Base-by-base conservation (phyloP, 2,797 vertebrate genomes). In the Decapterus maruadsi region DNA sequence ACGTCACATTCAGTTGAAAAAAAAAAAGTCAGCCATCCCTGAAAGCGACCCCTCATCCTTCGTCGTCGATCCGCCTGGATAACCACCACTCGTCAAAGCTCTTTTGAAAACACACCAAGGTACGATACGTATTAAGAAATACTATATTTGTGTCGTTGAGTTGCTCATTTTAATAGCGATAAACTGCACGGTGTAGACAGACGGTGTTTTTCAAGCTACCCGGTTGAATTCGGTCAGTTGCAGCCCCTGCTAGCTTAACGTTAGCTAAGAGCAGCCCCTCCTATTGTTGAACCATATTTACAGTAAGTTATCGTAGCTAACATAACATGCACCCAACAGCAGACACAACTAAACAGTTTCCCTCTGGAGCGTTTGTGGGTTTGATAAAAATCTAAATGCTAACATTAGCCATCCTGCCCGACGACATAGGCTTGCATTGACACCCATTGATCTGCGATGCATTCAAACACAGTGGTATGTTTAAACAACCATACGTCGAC, bases 1-100 rank as follows among this genome's bases (percentile, higher is more conserved):
- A 89, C 89, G 89, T 92, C 89, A 91, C 75, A 5, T 0, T 20
- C 13, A 8, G n/a, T n/a, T 0, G 45, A 51, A 54, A 31, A 42
- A 43, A 45, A 46, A 51, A 72, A 58, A 62, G 48, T 40, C 54
- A 77, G 17, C 68, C 78, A 43, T 71, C 58, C 43, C 31, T 17
- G 43, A n/a, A 56, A 69, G 72, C 34, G 46, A 58, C 45, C 36
- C 8, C 61, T 54, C 67, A 71, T 74, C 87, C 65, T 70, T 64
- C 85, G 58, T 38, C 83, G 84, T 82, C 74, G 82, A 87, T 50
- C 63, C 50, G 50, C 56, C 31, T 22, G 65, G 22, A 67, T 16
- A 72, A 50, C 11, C 17, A 51, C 17, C 63, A 14, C 14, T 34
- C 63, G 51, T 34, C 9, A 43, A 14, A 53, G 65, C 67, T 71